These are phyloP conservation scores for Paramormyrops hopkinsi DNA, from an alignment of 2,797 vertebrate genomes.

Conservation along the genomic window DNA sequence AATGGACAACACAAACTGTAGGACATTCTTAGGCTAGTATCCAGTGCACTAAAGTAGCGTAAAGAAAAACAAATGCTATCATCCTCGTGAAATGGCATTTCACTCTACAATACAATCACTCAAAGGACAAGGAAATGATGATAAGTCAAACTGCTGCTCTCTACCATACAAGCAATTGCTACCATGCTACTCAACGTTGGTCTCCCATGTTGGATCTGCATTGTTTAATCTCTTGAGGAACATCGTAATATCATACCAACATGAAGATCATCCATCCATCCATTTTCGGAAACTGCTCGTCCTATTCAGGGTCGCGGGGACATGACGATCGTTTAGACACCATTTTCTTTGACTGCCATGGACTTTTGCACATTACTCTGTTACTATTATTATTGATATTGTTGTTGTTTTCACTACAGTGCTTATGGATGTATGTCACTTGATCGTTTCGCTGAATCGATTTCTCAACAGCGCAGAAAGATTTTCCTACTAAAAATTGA, in stretches of 20 bases:
- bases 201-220: background rate
- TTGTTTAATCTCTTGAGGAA: background rate
- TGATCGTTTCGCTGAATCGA: background rate
- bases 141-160: background rate
- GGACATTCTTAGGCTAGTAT: background rate
- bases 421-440: background rate
- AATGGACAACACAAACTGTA: background rate
- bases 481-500: background rate
- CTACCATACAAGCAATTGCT: background rate
- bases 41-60: background rate
- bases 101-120: background rate
- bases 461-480: background rate
- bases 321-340: background rate
- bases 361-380: background rate
- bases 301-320: background rate
- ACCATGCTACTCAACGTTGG: background rate
- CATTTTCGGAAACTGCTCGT: background rate
- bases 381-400: background rate
- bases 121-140: background rate
- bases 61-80: background rate
- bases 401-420: background rate
- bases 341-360: background rate
- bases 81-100: background rate
- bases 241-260: background rate
- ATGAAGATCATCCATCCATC: background rate